Evolutionary conservation across 2,113 vertebrate species (phyloP).

Genomic region (Ornithorhynchus anatinus): DNA sequence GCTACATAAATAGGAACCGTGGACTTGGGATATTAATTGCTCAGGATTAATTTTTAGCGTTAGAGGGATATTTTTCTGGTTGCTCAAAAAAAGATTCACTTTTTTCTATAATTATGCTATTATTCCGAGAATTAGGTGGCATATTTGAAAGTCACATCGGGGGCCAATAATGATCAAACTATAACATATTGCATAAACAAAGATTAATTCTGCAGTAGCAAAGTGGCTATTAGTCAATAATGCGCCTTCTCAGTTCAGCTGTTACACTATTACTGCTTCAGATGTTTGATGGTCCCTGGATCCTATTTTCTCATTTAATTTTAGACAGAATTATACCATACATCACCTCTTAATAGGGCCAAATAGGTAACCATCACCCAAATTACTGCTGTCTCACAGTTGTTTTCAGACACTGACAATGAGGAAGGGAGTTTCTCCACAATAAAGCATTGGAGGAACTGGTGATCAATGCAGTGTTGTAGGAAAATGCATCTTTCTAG

Average conservation of each 20-base stretch:
- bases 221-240: neutral
- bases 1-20: no score
- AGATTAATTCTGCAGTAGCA: slow-evolving; percentile 12
- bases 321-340: slow-evolving; percentile 49
- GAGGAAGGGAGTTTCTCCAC: neutral
- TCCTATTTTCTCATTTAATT: slow-evolving; percentile 49
- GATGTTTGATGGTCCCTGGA: slow-evolving; percentile 24
- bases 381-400: slow-evolving; percentile 42
- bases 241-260: slow-evolving; percentile 5
- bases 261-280: slow-evolving; percentile 15
- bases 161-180: slow-evolving; percentile 17
- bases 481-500: no score
- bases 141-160: neutral
- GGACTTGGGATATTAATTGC: no score
- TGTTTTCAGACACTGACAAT: slow-evolving; percentile 24
- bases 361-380: slow-evolving; percentile 34
- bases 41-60: no score
- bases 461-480: neutral
- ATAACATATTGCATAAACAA: slow-evolving; percentile 3
- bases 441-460: neutral
- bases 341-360: slow-evolving; percentile 42
- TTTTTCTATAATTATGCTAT: no score
- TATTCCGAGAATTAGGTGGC: no score
- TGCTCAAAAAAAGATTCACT: no score
- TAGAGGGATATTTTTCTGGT: no score